Conservation (phyloP, 2,797 vertebrate genomes). For the Distichodus sexfasciatus region DNA sequence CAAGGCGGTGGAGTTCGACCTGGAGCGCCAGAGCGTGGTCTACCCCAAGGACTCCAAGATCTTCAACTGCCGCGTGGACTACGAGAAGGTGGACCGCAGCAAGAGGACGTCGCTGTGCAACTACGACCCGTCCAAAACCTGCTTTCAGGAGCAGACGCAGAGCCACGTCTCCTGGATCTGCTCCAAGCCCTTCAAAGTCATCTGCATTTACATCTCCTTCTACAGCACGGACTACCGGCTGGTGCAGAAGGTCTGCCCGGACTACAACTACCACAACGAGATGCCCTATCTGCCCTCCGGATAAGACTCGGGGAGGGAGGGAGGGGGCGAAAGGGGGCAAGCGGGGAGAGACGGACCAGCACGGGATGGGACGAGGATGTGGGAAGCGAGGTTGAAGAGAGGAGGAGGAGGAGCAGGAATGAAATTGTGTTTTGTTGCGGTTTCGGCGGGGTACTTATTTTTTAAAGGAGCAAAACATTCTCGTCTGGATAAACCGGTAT, state of each 20-base stretch:
- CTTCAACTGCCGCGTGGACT: conserved; percentile 96
- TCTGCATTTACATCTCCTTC: conserved; percentile 98
- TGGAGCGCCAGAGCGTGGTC: conserved; percentile 94
- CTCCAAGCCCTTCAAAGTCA: conserved; percentile 94
- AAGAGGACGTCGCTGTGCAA: conserved; percentile 93
- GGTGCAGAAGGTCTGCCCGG: conserved; percentile 96
- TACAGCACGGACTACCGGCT: conserved; percentile 96
- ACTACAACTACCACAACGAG: conserved; percentile 92
- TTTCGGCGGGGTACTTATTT: background rate
- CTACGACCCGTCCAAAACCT: conserved; percentile 93
- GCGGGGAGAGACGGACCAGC: too few species aligned
- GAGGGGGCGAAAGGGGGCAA: conserved; percentile 2
- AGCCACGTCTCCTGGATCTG: conserved; percentile 96
- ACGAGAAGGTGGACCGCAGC: conserved; percentile 92
- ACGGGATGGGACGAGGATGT: conserved; percentile 21
- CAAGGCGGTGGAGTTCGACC: conserved; percentile 92
- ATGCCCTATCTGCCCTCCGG: conserved; percentile 94
- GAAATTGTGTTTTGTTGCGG: conserved; percentile 8
- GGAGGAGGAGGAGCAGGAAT: conserved; percentile 45
- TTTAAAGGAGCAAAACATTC: background rate
- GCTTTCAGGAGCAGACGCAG: conserved; percentile 93
- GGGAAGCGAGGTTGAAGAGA: conserved; percentile 36
- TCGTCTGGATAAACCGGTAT: conserved; percentile 8
- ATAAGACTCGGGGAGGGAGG: too few species aligned
- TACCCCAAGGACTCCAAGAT: conserved; percentile 98